Evolutionary conservation across 2,888 invertebrate genomes (phyloP).

Genomic region (Drosophila pullipes): DNA sequence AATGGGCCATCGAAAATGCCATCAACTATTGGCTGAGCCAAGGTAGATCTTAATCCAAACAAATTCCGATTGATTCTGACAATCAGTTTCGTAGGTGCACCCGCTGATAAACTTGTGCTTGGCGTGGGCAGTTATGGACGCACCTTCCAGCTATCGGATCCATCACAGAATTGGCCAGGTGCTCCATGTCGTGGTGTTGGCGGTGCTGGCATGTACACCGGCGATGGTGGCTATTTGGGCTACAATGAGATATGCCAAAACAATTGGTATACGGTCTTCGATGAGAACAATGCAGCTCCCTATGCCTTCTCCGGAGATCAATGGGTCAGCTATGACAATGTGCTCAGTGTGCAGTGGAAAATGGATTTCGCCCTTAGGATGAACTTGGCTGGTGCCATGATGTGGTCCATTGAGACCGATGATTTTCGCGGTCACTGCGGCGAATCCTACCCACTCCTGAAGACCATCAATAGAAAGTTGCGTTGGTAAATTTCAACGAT

Average conservation of each 20-base stretch:
- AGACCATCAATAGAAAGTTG: slow-evolving; percentile 67
- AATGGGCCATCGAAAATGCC: slow-evolving; percentile 90
- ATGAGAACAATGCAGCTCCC: slow-evolving; percentile 87
- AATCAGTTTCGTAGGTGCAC: slow-evolving; percentile 74
- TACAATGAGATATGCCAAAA: slow-evolving; percentile 89
- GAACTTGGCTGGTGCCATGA: slow-evolving; percentile 90
- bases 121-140: slow-evolving; percentile 95
- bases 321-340: slow-evolving; percentile 97
- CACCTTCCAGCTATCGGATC: slow-evolving; percentile 90
- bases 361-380: slow-evolving; percentile 92
- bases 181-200: slow-evolving; percentile 62
- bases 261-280: slow-evolving; percentile 77
- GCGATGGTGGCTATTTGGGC: slow-evolving; percentile 88
- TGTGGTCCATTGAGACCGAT: slow-evolving; percentile 93
- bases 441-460: slow-evolving; percentile 88
- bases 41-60: slow-evolving; percentile 85
- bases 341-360: slow-evolving; percentile 92
- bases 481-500: slow-evolving; percentile 56
- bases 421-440: slow-evolving; percentile 94
- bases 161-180: slow-evolving; percentile 65
- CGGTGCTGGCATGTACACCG: slow-evolving; percentile 86
- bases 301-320: slow-evolving; percentile 94
- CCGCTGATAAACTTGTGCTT: slow-evolving; percentile 92
- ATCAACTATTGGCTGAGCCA: slow-evolving; percentile 93
- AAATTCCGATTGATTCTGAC: background rate